Evolutionary conservation across 2,888 invertebrate species (phyloP).

Genomic region (Xiphydria camelus): DNA sequence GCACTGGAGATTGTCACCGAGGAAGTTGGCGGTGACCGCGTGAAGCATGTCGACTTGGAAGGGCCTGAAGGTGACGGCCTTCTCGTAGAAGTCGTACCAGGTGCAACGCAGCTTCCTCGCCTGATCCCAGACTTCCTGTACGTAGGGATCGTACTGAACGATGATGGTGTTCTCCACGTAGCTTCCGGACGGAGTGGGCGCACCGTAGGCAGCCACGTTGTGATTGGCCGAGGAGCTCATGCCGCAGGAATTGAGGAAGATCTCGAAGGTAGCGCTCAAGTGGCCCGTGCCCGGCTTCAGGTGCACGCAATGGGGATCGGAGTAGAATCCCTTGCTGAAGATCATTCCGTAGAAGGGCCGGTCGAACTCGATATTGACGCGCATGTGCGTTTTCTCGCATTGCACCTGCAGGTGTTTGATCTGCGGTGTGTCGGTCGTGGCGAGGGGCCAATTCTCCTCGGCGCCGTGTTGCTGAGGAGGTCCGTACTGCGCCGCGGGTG

Average conservation of each 20-base stretch:
- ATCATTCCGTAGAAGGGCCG: constrained; percentile 95
- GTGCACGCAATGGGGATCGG: constrained; percentile 89
- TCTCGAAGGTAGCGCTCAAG: constrained; percentile 89
- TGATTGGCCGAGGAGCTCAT: constrained; percentile 93
- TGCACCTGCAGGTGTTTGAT: constrained; percentile 93
- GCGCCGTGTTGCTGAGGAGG: constrained; percentile 59
- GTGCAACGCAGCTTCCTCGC: constrained; percentile 89
- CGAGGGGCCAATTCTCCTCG: constrained; percentile 88
- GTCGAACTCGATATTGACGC: constrained; percentile 93
- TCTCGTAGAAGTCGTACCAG: constrained; percentile 96
- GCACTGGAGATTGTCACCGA: constrained; percentile 92
- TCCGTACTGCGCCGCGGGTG: constrained; percentile 59
- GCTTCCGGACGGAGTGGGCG: constrained; percentile 88
- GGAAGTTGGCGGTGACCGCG: constrained; percentile 92
- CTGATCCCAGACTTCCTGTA: constrained; percentile 95
- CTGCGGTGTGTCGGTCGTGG: constrained; percentile 87
- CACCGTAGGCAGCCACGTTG: constrained; percentile 80
- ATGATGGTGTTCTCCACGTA: constrained; percentile 95
- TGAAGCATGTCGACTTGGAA: constrained; percentile 96
- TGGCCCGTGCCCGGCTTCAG: constrained; percentile 89
- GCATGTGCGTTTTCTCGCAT: constrained; percentile 94
- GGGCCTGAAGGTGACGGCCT: constrained; percentile 91
- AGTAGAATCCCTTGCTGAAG: constrained; percentile 92
- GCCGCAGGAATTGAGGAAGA: constrained; percentile 90
- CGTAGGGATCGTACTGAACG: constrained; percentile 92